Conservation (phyloP, 2,888 invertebrate genomes). For the Pogonocherus hispidulus region DNA sequence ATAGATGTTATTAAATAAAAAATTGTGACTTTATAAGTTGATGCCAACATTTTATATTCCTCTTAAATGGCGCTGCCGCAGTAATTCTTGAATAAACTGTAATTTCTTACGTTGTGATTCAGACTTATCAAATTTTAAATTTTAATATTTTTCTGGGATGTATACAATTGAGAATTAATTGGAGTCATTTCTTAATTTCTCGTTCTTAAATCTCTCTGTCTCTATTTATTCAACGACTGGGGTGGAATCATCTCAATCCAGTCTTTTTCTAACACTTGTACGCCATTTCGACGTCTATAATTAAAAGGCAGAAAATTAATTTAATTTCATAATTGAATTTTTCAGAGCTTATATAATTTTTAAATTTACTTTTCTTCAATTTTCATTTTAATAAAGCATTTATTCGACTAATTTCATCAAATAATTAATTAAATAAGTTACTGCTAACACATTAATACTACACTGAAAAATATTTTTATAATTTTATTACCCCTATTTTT, state of each 20-base stretch:
- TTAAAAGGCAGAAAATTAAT: slow-evolving; percentile 69
- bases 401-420: slow-evolving; percentile 34
- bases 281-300: slow-evolving; percentile 67
- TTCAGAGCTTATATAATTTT: slow-evolving; percentile 55
- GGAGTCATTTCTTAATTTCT: slow-evolving; percentile 66
- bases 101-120: slow-evolving; percentile 35
- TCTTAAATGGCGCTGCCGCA: background rate
- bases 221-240: slow-evolving; percentile 43
- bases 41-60: background rate
- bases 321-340: slow-evolving; percentile 69
- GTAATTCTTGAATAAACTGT: slow-evolving; percentile 16
- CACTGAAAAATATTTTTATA: slow-evolving; percentile 5
- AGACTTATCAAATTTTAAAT: slow-evolving; percentile 61
- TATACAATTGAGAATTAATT: slow-evolving; percentile 69
- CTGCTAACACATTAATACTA: slow-evolving; percentile 3
- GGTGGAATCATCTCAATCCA: slow-evolving; percentile 34
- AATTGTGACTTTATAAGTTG: background rate
- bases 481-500: too few relatives aligned
- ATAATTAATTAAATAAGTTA: background rate
- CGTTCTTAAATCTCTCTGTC: slow-evolving; percentile 47
- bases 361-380: slow-evolving; percentile 48
- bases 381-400: slow-evolving; percentile 49
- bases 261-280: slow-evolving; percentile 63
- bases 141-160: slow-evolving; percentile 67
- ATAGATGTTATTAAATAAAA: background rate